Conservation (phyloP, 2,797 vertebrate species). For the Alcedo atthis region DNA sequence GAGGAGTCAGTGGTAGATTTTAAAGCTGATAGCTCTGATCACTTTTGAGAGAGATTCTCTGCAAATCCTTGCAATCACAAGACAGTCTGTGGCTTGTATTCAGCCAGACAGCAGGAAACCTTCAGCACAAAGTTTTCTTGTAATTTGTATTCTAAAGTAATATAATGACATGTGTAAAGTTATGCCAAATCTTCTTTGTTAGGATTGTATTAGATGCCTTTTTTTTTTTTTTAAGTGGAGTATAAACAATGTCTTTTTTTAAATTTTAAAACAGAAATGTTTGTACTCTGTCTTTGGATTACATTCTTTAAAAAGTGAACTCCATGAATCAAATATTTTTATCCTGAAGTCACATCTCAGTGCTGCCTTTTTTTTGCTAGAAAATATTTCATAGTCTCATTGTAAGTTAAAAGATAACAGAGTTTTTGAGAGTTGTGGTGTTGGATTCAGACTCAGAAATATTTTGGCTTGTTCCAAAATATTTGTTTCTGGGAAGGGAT, state of each 20-base stretch:
- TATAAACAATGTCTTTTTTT: not conserved
- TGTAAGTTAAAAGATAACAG: not conserved
- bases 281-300: not conserved
- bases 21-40: not conserved
- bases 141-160: not conserved
- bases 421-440: not conserved
- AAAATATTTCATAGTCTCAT: not conserved
- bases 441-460: not conserved
- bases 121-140: not conserved
- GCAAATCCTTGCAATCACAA: not conserved
- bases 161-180: not conserved
- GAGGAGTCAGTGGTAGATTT: not conserved
- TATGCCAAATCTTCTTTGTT: not conserved
- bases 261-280: not conserved
- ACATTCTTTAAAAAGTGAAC: not conserved
- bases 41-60: not conserved
- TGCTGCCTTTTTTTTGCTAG: not conserved
- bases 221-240: not conserved
- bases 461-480: not conserved
- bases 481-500: not conserved
- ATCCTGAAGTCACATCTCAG: not conserved
- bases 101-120: not conserved
- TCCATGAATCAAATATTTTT: not conserved
- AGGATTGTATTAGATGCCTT: not conserved
- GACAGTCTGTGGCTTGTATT: not conserved